Conservation (phyloP, 2,797 vertebrate genomes). For the Balearica regulorum region DNA sequence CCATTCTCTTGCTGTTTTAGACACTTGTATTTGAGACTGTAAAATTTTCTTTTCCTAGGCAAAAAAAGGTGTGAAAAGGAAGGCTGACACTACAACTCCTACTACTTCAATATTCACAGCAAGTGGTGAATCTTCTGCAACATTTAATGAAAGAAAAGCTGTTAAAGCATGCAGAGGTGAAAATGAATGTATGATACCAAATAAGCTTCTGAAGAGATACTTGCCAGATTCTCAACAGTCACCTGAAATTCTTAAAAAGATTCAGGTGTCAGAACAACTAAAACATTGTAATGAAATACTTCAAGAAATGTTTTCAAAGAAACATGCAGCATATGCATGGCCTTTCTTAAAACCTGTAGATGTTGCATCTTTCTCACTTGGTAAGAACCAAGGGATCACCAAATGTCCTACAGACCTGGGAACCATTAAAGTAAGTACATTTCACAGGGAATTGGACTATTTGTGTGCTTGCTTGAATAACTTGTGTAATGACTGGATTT, state of each 20-base stretch:
- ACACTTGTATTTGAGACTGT: background rate
- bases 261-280: slow-evolving; percentile 77
- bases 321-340: slow-evolving; percentile 86
- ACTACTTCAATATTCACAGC: slow-evolving; percentile 57
- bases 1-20: background rate
- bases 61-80: slow-evolving; percentile 86
- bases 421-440: slow-evolving; percentile 82
- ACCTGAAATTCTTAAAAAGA: slow-evolving; percentile 60
- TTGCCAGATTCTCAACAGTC: slow-evolving; percentile 73
- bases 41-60: slow-evolving; percentile 64
- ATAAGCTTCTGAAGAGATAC: slow-evolving; percentile 76
- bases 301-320: slow-evolving; percentile 89
- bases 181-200: slow-evolving; percentile 58
- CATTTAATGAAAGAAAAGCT: slow-evolving; percentile 49
- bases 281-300: slow-evolving; percentile 82
- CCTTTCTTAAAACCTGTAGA: slow-evolving; percentile 87
- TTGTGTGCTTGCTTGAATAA: background rate
- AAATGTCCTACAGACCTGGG: slow-evolving; percentile 86
- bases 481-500: background rate
- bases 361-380: slow-evolving; percentile 70
- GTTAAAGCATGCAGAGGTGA: slow-evolving; percentile 64
- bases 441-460: background rate
- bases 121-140: slow-evolving; percentile 59
- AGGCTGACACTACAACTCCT: slow-evolving; percentile 80
- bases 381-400: slow-evolving; percentile 80